Evolutionary conservation across 2,797 vertebrate genomes (phyloP), one percentile per base, ranked within the genome.

Genomic region (Galaxias olidus): DNA sequence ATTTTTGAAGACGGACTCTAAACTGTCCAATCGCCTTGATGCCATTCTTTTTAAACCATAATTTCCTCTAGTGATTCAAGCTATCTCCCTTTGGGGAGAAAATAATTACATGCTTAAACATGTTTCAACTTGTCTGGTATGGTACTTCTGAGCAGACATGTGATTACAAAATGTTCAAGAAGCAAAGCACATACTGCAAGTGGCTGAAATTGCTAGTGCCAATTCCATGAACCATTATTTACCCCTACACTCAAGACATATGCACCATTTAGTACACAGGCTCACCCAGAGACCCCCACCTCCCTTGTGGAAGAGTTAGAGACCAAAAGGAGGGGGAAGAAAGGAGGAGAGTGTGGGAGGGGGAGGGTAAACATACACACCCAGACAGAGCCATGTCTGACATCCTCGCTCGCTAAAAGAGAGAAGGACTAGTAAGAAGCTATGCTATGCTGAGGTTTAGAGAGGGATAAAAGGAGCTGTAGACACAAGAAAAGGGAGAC

Each of bases 331-430:
- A 86, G 79, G 76, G 79, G 75, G 71, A 65, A 74, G 64, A 66
- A 67, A 71, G 43, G 66, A 44, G 7, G 51, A 47, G 71, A 65
- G 67, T 57, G 61, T 55, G 65, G 71, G 64, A 74, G 84, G 89
- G 89, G 88, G 84, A 87, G 85, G 88, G 87, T 84, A 86, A 89
- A 85, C 65, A 79, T 49, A 76, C 59, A 45, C 43, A 59, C 43
- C 43, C 77, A 81, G 82, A 84, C 85, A 76, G 79, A 88, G 84
- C 84, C 79, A 87, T 86, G 86, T 90, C 89, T 90, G 86, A 84
- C 85, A 88, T 85, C 84, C 85, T 71, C 54, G 46, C 75, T 69
- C 73, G 49, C 72, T 79, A 76, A 87, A 84, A 75, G 81, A 83
- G 80, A 78, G 82, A 88, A 73, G 69, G 80, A 78, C 65, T 76